These are phyloP conservation scores for Dromas ardeola DNA, from an alignment of 2,113 vertebrate genomes.

Conservation along the genomic window DNA sequence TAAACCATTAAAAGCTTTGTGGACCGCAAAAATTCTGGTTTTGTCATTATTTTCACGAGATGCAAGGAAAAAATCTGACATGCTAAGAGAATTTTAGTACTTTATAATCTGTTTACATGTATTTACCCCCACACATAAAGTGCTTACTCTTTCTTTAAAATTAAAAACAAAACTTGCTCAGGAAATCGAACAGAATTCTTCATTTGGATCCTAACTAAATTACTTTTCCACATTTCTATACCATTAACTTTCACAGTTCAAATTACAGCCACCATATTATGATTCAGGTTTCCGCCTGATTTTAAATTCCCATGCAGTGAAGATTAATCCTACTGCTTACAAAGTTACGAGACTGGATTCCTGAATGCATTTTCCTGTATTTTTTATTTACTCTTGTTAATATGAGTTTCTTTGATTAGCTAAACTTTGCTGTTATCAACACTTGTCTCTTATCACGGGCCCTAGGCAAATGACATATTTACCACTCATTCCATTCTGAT, in stretches of 20 bases:
- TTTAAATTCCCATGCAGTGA: conserved; percentile 37
- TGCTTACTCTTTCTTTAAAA: neutral
- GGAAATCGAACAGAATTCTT: neutral
- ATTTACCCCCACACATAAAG: neutral
- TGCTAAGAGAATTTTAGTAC: neutral
- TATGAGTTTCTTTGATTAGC: conserved; percentile 75
- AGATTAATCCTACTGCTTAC: conserved; percentile 56
- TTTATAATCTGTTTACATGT: neutral
- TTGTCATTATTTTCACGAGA: conserved; percentile 35
- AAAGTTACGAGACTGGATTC: conserved; percentile 67
- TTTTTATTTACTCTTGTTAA: conserved; percentile 74
- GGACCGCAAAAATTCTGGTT: conserved; percentile 20
- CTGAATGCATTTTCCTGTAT: conserved; percentile 61
- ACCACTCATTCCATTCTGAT: conserved; percentile 76
- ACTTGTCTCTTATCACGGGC: conserved; percentile 73
- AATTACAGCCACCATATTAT: conserved; percentile 8
- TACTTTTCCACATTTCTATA: conserved; percentile 14
- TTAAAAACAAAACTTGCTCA: neutral
- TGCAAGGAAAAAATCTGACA: conserved; percentile 12
- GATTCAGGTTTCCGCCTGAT: conserved; percentile 8
- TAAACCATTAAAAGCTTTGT: conserved; percentile 28
- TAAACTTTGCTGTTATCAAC: conserved; percentile 73
- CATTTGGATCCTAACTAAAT: neutral
- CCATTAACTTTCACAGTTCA: conserved; percentile 46
- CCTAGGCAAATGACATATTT: conserved; percentile 75